Base-by-base conservation (phyloP, 2,113 vertebrate species). In the Parus major region DNA sequence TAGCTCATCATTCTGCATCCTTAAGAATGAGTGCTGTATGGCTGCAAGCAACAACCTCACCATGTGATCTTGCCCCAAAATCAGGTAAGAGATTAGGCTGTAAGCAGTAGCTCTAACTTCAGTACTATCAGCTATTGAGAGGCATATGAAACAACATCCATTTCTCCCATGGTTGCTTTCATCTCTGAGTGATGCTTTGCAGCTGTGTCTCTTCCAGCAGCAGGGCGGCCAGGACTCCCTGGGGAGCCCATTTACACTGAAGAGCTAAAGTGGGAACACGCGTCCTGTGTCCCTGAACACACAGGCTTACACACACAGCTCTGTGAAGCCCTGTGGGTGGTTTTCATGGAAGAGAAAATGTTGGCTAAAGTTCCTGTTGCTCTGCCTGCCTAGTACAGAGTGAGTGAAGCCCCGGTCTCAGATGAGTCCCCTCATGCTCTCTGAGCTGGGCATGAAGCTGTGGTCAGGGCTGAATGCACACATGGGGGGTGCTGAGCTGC, bases 331-430 rank as follows among this genome's bases (percentile, higher is more conserved):
- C 88, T 63, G 66, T 63, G 94, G 84, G 90, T 92, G 77, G 82
- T 77, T 95, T 88, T 66, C 82, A 73, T 55, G 71, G 68, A 96
- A 76, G 42, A 70, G 28, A 39, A 82, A 64, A 49, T 41, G 27
- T 39, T 93, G 76, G 56, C 90, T 90, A 13, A 82, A 82, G 10
- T 17, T 81, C 28, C n/a, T 86, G 44, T 56, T 63, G 53, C 69
- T 91, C 78, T 89, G 71, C 33, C 50, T 95, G 71, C 68, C 75
- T 68, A 11, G 0, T 6, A 25, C 15, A 41, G 66, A 49, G 27
- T 0, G 0, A 91, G n/a, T 0, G 0, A 15, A 55, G 44, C 1
- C 15, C 39, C 49, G 64, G 13, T 13, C 55, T 49, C 0, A 0
- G 63, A 23, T 1, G 0, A 7, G 33, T 59, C 61, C 31, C 11